Conservation (phyloP, 1,140 invertebrate species). For the Drosophila varians region DNA sequence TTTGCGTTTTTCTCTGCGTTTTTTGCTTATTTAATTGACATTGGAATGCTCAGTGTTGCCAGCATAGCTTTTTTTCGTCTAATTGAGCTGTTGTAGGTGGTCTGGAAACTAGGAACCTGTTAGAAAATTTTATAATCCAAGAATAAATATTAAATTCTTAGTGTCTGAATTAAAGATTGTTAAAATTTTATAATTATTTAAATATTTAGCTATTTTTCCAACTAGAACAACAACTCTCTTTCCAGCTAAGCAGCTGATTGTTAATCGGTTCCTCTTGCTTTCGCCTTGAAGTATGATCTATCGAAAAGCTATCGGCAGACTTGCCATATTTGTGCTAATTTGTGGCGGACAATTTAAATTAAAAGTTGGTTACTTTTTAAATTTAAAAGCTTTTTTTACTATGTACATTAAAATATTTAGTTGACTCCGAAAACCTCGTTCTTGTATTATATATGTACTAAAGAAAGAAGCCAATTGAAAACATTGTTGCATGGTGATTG, state of each 20-base stretch:
- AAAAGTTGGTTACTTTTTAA: neutral
- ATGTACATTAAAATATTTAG: too few relatives aligned
- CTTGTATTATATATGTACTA: too few relatives aligned
- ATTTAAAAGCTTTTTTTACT: too few relatives aligned
- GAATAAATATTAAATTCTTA: too few relatives aligned
- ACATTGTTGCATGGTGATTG: conserved; percentile 1
- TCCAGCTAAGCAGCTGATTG: conserved; percentile 44
- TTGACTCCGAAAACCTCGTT: too few relatives aligned
- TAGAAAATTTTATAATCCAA: too few relatives aligned
- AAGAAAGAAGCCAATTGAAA: conserved; percentile 1
- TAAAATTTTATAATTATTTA: too few relatives aligned
- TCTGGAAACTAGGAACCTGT: neutral
- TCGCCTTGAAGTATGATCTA: conserved; percentile 17
- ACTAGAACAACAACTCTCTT: conserved; percentile 8
- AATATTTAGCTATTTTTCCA: too few relatives aligned
- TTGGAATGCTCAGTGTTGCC: conserved; percentile 54
- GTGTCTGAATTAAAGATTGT: too few relatives aligned
- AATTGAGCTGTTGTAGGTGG: neutral
- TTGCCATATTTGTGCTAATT: neutral
- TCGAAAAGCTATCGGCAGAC: conserved; percentile 18
- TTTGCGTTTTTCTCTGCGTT: conserved; percentile 2
- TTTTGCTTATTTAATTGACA: conserved; percentile 66
- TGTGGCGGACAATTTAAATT: conserved; percentile 6
- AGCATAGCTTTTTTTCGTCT: conserved; percentile 10
- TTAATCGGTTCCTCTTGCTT: conserved; percentile 10